Conservation (phyloP, 2,113 vertebrate species). For the Sorex fumeus region DNA sequence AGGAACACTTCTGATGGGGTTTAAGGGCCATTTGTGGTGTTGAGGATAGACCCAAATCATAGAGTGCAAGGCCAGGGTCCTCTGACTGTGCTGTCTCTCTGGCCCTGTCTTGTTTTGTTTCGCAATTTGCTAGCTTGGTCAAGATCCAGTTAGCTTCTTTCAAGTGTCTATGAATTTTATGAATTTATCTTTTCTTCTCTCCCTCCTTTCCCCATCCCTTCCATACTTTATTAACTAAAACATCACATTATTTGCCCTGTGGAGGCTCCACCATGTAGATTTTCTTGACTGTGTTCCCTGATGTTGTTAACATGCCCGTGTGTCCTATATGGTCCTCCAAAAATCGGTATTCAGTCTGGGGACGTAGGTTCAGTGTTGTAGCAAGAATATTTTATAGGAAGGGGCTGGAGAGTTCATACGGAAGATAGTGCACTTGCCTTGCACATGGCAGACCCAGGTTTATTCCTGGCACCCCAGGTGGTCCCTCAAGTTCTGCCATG, state of each 20-base stretch:
- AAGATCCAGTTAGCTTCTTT: slow-evolving; percentile 21
- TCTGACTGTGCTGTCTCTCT: too few relatives aligned
- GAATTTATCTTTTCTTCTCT: slow-evolving; percentile 5
- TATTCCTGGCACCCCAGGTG: too few relatives aligned
- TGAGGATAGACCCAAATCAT: too few relatives aligned
- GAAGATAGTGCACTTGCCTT: too few relatives aligned
- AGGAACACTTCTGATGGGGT: too few relatives aligned
- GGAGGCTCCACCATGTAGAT: not conserved
- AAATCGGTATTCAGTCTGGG: not conserved
- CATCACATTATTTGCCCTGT: slow-evolving; percentile 15
- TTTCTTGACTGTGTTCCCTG: slow-evolving; percentile 34
- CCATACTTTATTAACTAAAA: slow-evolving; percentile 41
- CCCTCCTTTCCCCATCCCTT: not conserved
- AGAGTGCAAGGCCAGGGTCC: too few relatives aligned
- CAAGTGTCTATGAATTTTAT: not conserved
- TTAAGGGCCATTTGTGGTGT: too few relatives aligned
- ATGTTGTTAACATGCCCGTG: slow-evolving; percentile 4
- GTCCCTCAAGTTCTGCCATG: too few relatives aligned
- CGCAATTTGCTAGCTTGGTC: slow-evolving; percentile 18
- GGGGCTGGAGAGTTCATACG: too few relatives aligned
- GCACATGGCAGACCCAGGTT: too few relatives aligned
- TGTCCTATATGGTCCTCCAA: not conserved
- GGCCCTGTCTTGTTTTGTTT: not conserved
- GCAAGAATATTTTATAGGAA: slow-evolving; percentile 8
- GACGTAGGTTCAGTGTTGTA: not conserved